Percentiles rank a stretch among this genome's conserved stretches.
phyloP scores from a whole-genome alignment of 2,113 vertebrate species.

The Cyprinodon variegatus region DNA sequence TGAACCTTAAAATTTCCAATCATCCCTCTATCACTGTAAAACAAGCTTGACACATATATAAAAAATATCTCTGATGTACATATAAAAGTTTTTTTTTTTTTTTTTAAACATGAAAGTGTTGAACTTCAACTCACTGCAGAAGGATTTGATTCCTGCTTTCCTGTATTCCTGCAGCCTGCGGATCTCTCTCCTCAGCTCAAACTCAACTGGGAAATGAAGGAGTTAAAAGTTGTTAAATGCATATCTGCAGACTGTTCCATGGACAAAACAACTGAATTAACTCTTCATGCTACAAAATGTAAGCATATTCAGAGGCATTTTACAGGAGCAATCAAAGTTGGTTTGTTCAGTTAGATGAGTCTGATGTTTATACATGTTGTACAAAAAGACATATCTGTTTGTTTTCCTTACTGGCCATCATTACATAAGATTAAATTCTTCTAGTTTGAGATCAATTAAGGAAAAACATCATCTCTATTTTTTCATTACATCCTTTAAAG shows the following conservation, averaged over 20 bases:
- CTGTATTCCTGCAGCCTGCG: constrained; percentile 93
- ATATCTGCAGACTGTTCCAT: not conserved
- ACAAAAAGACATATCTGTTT: not conserved
- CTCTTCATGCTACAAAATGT: not conserved
- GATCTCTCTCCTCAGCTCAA: constrained; percentile 94
- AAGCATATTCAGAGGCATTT: not conserved
- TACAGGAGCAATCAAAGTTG: not conserved
- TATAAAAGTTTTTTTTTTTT: constrained; percentile 13
- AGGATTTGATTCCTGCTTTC: constrained; percentile 92
- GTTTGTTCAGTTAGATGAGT: not conserved
- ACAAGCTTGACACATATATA: constrained; percentile 3
- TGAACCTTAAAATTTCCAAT: too few relatives aligned
- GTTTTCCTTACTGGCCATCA: not conserved
- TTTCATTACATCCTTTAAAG: too few relatives aligned
- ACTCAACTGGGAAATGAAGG: constrained; percentile 86
- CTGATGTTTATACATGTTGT: not conserved
- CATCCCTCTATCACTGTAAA: too few relatives aligned
- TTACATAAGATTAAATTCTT: too few relatives aligned
- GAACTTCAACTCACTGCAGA: constrained; percentile 89
- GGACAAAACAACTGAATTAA: constrained; percentile 8
- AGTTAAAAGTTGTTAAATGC: constrained; percentile 19
- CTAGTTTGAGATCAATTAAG: too few relatives aligned
- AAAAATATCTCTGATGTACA: constrained; percentile 17
- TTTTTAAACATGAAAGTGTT: constrained; percentile 22
- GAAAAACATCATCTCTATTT: too few relatives aligned